Evolutionary conservation across 2,888 invertebrate species (phyloP), one percentile per base, ranked within the genome.

Genomic region (Drosophila emarginata): DNA sequence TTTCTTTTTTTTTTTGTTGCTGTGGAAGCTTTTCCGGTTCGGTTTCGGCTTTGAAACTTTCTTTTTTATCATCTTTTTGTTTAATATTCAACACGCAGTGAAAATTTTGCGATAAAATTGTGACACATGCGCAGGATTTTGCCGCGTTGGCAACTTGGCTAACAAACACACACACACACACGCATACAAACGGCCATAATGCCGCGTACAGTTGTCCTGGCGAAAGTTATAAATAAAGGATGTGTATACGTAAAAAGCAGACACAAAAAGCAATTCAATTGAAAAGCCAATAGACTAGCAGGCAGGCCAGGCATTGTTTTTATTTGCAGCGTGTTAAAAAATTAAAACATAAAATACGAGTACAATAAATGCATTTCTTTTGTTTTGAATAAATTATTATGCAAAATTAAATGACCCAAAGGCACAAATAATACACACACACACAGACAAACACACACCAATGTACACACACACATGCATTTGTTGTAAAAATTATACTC

Each of bases 381-480:
- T 67, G 78, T 77, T 61, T 72, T 86, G 87, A 84, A 88, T 88
- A 88, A 88, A 87, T 87, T 88, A 88, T 87, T 80, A 83, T 80
- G 77, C 79, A 75, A 80, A 83, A 86, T 86, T 81, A 87, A 87
- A 81, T 85, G 80, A 77, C 83, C 87, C 80, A 80, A 74, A 82
- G 82, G 78, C 87, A 72, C 58, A 60, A 28, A n/a, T n/a, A n/a
- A n/a, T n/a, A 5, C 50, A 64, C 64, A 51, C 26, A 51, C 14
- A 52, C n/a, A 51, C 52, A 32, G 12, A 32, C 28, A 32, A 1
- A 40, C 14, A 15, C 15, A 40, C 6, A 40, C 2, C 15, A 0
- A 15, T 9, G 15, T 14, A 26, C 2, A 12, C 40, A 21, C 23
- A 21, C 6, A 57, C 12, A 14, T 40, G 21, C n/a, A 7, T 11